Evolutionary conservation across 2,888 invertebrate genomes (phyloP), one percentile per base, ranked within the genome.

Genomic region (Venusia cambrica): DNA sequence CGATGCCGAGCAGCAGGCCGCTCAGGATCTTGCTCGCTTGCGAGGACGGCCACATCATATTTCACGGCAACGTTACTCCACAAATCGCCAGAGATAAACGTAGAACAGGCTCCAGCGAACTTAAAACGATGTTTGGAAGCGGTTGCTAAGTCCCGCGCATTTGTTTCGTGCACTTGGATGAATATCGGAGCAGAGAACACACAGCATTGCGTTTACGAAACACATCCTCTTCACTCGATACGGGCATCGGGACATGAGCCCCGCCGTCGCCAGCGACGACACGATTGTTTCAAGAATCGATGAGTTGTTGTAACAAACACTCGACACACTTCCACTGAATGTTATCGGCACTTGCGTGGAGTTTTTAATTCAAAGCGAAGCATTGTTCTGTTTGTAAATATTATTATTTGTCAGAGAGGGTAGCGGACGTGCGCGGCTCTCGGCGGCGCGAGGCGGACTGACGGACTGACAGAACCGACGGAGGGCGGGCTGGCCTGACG

Each of bases 21-120:
- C 92, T 80, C 29, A 93, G 80, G 27, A 92, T 69, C 84, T 92
- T 93, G 73, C 92, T 93, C 20, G 92, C 90, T 79, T 92, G 91
- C 3, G 92, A 92, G 38, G 92, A 89, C 36, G 93, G 93, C 63
- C 92, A 92, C 81, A 93, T 89, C 92, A 92, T 92, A 55, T 65
- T 78, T n/a, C n/a, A n/a, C n/a, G n/a, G n/a, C n/a, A n/a, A n/a
- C n/a, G n/a, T n/a, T n/a, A n/a, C n/a, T 27, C 22, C 15, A 28
- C 24, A 25, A 28, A 39, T 37, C 14, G 22, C 22, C 12, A 36
- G 22, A 22, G 13, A 6, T 2, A 13, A 11, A 6, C 4, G 5
- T 30, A 8, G 6, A 5, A 10, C 19, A n/a, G n/a, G n/a, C n/a
- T n/a, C n/a, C n/a, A n/a, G n/a, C n/a, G 12, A 18, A 17, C 28